Percentiles rank a stretch among this genome's conserved stretches.
Conservation (phyloP, 2,797 vertebrate genomes). For the Spinus pinus region DNA sequence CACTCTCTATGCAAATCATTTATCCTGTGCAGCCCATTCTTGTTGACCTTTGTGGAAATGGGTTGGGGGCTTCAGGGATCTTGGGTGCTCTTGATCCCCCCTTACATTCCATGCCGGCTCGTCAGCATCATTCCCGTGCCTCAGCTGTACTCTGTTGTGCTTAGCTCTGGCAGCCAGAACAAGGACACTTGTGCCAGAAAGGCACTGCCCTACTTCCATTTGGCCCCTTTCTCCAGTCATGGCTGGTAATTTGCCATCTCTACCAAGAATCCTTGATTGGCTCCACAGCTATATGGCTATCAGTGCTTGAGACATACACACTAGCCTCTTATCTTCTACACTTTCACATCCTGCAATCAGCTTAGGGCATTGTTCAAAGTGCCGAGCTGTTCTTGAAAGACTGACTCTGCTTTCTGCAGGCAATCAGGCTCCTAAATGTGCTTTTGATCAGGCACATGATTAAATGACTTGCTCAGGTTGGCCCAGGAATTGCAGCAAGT, state of each 20-base stretch:
- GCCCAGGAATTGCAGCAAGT: not conserved
- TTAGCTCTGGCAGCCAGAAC: not conserved
- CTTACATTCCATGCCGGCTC: not conserved
- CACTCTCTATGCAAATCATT: not conserved
- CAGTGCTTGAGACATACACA: not conserved
- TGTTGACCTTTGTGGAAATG: not conserved
- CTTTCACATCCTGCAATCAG: not conserved
- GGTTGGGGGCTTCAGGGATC: not conserved
- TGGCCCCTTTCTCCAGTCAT: not conserved
- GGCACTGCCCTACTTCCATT: not conserved
- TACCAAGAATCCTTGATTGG: not conserved
- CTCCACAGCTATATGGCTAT: no score
- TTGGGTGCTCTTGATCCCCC: not conserved
- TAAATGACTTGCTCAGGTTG: not conserved
- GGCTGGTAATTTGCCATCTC: not conserved
- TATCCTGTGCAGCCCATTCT: not conserved
- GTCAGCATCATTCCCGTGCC: fast-evolving
- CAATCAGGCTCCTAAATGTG: not conserved
- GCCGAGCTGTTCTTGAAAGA: not conserved
- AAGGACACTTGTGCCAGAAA: not conserved
- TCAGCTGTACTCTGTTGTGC: not conserved
- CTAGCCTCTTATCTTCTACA: not conserved
- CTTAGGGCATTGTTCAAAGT: not conserved
- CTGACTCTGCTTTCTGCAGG: not conserved
- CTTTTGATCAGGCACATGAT: not conserved